Percentiles rank a stretch among this genome's conserved stretches.
These are phyloP conservation scores for Botia kubotai DNA, from an alignment of 2,797 vertebrate species.

Conservation along the genomic window DNA sequence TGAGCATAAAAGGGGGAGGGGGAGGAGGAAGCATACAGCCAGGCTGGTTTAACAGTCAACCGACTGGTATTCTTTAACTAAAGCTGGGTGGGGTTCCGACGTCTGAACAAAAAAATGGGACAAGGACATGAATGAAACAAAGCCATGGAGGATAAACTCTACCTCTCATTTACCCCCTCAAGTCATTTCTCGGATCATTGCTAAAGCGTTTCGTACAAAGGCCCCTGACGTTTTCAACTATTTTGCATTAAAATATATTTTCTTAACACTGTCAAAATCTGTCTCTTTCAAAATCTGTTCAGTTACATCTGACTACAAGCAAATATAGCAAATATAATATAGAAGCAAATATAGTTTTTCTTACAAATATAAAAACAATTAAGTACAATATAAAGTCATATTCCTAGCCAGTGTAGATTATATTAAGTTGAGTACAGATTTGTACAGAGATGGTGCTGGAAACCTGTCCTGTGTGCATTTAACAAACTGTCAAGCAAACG, in stretches of 20 bases:
- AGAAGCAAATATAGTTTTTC: not conserved
- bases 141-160: slow-evolving; percentile 41
- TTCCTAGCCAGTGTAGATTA: not conserved
- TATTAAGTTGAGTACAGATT: not conserved
- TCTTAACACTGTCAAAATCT: not conserved
- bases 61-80: slow-evolving; percentile 77
- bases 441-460: not conserved
- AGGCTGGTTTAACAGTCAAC: slow-evolving; percentile 81
- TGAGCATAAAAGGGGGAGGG: slow-evolving; percentile 68
- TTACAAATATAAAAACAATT: not conserved
- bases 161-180: slow-evolving; percentile 11
- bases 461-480: slow-evolving; percentile 31
- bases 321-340: not conserved
- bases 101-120: slow-evolving; percentile 61
- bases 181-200: slow-evolving; percentile 36
- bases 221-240: not conserved
- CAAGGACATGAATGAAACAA: slow-evolving; percentile 53
- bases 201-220: slow-evolving; percentile 24
- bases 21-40: slow-evolving; percentile 76
- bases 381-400: not conserved
- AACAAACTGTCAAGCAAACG: slow-evolving; percentile 28
- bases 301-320: not conserved
- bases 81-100: slow-evolving; percentile 70
- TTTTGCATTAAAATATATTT: no score
- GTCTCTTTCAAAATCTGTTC: not conserved